These are phyloP conservation scores for Erynnis tages DNA, from an alignment of 2,888 invertebrate genomes.

Conservation along the genomic window DNA sequence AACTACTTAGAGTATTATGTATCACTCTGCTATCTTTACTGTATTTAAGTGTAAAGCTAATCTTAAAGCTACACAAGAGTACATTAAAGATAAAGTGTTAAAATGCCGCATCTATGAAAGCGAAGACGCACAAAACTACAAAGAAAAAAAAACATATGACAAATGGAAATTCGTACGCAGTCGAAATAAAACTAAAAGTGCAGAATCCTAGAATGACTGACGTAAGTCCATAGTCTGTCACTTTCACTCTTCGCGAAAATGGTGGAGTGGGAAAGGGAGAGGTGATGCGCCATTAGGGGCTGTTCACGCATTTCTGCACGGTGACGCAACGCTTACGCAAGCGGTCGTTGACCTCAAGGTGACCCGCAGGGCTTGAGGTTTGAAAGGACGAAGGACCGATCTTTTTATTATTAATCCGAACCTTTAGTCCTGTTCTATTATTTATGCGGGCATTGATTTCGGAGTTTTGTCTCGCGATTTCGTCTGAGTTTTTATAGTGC, in stretches of 20 bases:
- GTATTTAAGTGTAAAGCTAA: too few relatives aligned
- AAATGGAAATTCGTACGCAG: conserved; percentile 27
- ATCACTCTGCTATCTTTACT: too few relatives aligned
- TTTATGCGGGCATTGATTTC: conserved; percentile 20
- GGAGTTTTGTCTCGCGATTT: conserved; percentile 15
- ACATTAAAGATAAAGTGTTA: neutral
- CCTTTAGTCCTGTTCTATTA: conserved; percentile 15
- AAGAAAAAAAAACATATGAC: conserved; percentile 15
- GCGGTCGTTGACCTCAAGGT: conserved; percentile 54
- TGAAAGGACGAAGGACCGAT: conserved; percentile 25
- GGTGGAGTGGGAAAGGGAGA: conserved; percentile 28
- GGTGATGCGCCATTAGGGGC: conserved; percentile 36
- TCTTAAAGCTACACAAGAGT: too few relatives aligned
- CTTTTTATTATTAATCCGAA: conserved; percentile 13
- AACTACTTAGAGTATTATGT: too few relatives aligned
- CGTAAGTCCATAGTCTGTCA: conserved; percentile 30
- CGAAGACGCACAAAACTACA: neutral
- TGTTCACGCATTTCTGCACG: conserved; percentile 50
- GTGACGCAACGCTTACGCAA: conserved; percentile 66
- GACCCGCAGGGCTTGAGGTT: conserved; percentile 49
- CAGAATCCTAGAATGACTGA: conserved; percentile 20
- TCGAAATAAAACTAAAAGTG: conserved; percentile 34
- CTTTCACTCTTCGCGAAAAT: conserved; percentile 27
- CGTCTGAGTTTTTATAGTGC: conserved; percentile 3
- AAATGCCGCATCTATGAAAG: neutral